Evolutionary conservation across 2,797 vertebrate species (phyloP).

Genomic region (Halcyon chelicuti): DNA sequence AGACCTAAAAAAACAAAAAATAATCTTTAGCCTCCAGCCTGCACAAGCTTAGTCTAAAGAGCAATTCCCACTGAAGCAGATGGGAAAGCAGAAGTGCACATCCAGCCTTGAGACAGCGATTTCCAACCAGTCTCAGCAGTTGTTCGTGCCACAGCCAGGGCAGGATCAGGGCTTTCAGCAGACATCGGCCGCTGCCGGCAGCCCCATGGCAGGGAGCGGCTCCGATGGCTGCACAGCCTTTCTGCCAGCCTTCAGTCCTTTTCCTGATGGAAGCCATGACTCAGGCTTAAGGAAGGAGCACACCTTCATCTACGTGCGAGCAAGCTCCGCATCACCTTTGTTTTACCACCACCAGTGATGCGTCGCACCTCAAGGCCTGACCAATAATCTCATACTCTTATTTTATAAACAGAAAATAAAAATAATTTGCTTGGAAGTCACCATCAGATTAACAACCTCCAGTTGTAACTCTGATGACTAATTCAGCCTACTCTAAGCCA

Average conservation of each 20-base stretch:
- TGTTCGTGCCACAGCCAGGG: neutral
- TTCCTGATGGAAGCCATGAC: neutral
- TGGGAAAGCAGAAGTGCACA: neutral
- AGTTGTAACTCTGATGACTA: slow-evolving; percentile 40
- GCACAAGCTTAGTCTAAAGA: neutral
- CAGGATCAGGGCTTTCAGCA: neutral
- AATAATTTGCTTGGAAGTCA: slow-evolving; percentile 25
- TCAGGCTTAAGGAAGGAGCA: neutral
- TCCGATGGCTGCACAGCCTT: neutral
- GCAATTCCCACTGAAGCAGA: neutral
- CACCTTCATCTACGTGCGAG: neutral
- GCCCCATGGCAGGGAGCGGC: neutral
- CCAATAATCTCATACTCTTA: neutral
- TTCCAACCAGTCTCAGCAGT: neutral
- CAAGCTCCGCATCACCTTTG: neutral
- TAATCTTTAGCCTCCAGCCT: neutral
- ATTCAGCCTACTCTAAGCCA: neutral
- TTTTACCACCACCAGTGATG: neutral
- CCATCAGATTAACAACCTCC: slow-evolving; percentile 19
- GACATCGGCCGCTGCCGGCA: neutral
- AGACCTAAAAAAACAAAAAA: neutral
- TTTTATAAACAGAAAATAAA: slow-evolving; percentile 48
- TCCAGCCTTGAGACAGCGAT: neutral
- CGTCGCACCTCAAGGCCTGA: neutral
- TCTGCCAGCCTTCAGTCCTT: neutral